These are phyloP conservation scores for Abrostola triplasia DNA, from an alignment of 2,888 invertebrate species.

Conservation along the genomic window DNA sequence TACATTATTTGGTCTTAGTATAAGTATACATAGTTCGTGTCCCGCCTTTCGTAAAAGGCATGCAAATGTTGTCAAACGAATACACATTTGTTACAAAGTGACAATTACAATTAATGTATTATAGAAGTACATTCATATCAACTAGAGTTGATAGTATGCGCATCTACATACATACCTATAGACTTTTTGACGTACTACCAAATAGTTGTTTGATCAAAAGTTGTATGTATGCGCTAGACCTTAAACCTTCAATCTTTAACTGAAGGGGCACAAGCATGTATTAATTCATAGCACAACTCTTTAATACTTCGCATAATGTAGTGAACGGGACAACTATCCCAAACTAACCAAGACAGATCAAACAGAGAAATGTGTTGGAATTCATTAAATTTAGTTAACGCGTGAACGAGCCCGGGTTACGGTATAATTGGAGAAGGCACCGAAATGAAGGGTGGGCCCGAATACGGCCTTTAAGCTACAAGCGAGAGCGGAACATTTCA, in stretches of 20 bases:
- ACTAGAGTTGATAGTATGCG: no score
- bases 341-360: slow-evolving; percentile 56
- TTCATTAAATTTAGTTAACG: slow-evolving; percentile 68
- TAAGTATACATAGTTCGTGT: no score
- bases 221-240: not conserved
- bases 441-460: slow-evolving; percentile 58
- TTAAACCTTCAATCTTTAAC: not conserved
- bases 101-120: no score
- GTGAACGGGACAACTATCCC: slow-evolving; percentile 29
- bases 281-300: slow-evolving; percentile 23
- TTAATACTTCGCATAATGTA: slow-evolving; percentile 30
- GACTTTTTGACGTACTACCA: no score
- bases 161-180: no score
- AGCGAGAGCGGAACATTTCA: slow-evolving; percentile 18
- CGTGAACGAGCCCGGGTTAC: slow-evolving; percentile 53
- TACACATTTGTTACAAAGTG: no score
- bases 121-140: no score
- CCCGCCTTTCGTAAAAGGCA: no score
- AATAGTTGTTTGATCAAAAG: no score
- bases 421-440: slow-evolving; percentile 70
- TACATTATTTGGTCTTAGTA: no score
- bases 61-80: no score
- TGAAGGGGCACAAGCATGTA: slow-evolving; percentile 1
- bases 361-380: slow-evolving; percentile 61
- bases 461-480: slow-evolving; percentile 35